phyloP scores from a whole-genome alignment of 2,888 invertebrate genomes.

The Nemurella pictetii region DNA sequence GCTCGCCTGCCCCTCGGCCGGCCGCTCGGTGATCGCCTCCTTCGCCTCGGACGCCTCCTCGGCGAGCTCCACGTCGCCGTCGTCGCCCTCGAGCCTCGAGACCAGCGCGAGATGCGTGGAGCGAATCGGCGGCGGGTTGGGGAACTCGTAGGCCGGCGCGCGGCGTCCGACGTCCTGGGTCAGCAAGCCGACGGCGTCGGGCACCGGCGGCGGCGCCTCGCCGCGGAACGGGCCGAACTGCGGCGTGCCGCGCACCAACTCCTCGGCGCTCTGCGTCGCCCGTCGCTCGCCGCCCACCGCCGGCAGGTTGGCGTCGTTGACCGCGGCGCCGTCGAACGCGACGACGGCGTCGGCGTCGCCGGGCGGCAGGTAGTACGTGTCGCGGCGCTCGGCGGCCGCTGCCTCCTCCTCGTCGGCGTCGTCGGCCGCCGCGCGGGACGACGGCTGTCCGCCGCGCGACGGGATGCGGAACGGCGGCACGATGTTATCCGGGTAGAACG shows the following conservation, averaged over 20 bases:
- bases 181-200: slow-evolving; percentile 52
- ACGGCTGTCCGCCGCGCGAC: slow-evolving; percentile 34
- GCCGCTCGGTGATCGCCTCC: slow-evolving; percentile 10
- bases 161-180: slow-evolving; percentile 25
- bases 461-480: slow-evolving; percentile 39
- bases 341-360: slow-evolving; percentile 59
- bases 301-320: slow-evolving; percentile 63
- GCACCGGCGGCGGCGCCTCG: slow-evolving; percentile 66
- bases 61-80: slow-evolving; percentile 20
- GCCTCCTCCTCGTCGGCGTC: slow-evolving; percentile 60
- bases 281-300: neutral
- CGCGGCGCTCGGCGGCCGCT: slow-evolving; percentile 71
- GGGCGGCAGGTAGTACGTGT: slow-evolving; percentile 75
- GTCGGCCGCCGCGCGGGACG: slow-evolving; percentile 43
- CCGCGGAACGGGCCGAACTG: slow-evolving; percentile 76
- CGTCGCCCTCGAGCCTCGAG: slow-evolving; percentile 38
- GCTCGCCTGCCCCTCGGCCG: neutral
- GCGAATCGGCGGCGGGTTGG: slow-evolving; percentile 49
- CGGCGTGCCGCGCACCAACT: slow-evolving; percentile 61
- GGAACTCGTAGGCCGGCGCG: slow-evolving; percentile 49
- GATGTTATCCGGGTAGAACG: slow-evolving; percentile 40
- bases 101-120: slow-evolving; percentile 43
- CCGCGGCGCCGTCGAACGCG: slow-evolving; percentile 75
- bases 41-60: slow-evolving; percentile 34
- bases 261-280: slow-evolving; percentile 31